These are phyloP conservation scores for Bombus polaris DNA, from an alignment of 1,140 invertebrate species.

Conservation along the genomic window DNA sequence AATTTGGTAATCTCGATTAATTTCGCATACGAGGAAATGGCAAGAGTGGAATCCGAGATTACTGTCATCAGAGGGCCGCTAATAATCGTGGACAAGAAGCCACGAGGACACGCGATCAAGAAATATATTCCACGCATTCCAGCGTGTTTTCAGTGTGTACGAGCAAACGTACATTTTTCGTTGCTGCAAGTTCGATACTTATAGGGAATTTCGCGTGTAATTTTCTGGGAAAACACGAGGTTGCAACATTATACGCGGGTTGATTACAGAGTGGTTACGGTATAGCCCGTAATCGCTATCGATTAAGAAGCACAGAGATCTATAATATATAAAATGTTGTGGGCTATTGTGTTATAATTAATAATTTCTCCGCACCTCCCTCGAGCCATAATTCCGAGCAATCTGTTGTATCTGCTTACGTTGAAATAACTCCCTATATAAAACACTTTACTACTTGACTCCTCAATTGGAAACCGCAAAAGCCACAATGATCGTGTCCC, in stretches of 20 bases:
- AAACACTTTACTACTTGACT: slow-evolving; percentile 29
- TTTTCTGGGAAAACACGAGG: slow-evolving; percentile 22
- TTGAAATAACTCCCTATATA: background rate
- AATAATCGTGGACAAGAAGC: slow-evolving; percentile 18
- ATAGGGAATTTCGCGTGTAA: slow-evolving; percentile 16
- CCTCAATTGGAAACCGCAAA: slow-evolving; percentile 45
- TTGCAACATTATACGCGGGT: background rate
- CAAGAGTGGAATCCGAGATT: slow-evolving; percentile 43
- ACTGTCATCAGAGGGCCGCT: slow-evolving; percentile 48
- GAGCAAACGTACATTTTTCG: background rate
- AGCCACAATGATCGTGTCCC: slow-evolving; percentile 12
- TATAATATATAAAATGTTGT: background rate
- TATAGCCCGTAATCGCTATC: slow-evolving; percentile 15
- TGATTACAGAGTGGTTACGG: slow-evolving; percentile 31
- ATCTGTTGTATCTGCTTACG: slow-evolving; percentile 9
- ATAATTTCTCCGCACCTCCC: slow-evolving; percentile 18
- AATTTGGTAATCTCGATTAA: slow-evolving; percentile 47
- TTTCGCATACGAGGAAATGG: slow-evolving; percentile 39
- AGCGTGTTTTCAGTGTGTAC: background rate
- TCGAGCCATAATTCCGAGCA: background rate
- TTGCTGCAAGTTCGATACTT: background rate
- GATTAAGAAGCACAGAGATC: slow-evolving; percentile 19
- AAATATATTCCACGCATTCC: background rate
- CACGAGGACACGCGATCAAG: slow-evolving; percentile 11
- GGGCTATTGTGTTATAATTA: slow-evolving; percentile 32